Conservation (phyloP, 1,140 invertebrate genomes). For the Ditylenchus dipsaci region DNA sequence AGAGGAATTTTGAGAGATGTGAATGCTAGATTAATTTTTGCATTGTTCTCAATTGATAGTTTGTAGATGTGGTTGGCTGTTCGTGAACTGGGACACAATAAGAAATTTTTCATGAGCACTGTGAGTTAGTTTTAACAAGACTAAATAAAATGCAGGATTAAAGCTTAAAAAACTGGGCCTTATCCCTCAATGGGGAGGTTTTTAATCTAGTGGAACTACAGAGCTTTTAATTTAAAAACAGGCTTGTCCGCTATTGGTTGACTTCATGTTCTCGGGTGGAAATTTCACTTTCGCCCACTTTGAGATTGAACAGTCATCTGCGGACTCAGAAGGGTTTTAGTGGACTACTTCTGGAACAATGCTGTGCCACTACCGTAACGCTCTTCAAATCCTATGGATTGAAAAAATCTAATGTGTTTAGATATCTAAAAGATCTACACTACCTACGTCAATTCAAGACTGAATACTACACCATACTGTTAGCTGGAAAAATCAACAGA, state of each 20-base stretch:
- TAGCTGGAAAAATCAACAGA: conserved; percentile 25
- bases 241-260: conserved; percentile 33
- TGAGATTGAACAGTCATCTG: conserved; percentile 13
- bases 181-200: too few species aligned
- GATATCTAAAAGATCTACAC: conserved; percentile 33
- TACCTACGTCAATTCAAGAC: conserved; percentile 38
- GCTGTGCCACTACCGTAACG: conserved; percentile 24
- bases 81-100: conserved; percentile 36
- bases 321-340: conserved; percentile 9
- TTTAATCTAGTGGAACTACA: too few species aligned
- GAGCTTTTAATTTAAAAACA: not conserved
- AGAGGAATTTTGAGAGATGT: conserved; percentile 24
- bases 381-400: too few species aligned
- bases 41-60: not conserved
- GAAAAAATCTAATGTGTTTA: too few species aligned
- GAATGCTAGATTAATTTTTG: not conserved
- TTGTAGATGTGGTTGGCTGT: conserved; percentile 37
- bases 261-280: conserved; percentile 33
- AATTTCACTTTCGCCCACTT: conserved; percentile 25
- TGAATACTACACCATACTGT: conserved; percentile 37
- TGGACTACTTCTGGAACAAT: conserved; percentile 42
- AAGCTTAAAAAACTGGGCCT: too few species aligned
- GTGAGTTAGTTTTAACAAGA: conserved; percentile 6
- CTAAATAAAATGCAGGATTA: not conserved
- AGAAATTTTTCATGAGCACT: conserved; percentile 41